Base-by-base conservation (phyloP, 2,888 invertebrate species). In the Zootermopsis nevadensis region DNA sequence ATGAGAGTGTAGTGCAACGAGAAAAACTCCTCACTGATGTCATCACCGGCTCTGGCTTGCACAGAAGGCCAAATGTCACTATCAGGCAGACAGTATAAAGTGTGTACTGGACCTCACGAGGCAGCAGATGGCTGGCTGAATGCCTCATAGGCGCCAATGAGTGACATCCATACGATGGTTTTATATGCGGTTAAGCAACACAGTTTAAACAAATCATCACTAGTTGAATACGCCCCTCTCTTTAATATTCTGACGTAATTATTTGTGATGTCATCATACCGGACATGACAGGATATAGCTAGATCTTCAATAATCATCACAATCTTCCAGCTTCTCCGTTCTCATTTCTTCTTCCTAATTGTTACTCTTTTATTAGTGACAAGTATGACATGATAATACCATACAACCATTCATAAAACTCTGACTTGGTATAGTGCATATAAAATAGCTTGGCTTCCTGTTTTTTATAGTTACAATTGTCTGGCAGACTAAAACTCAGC, bases 161-260 rank as follows among this genome's bases (percentile, higher is more conserved):
- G 38, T 79, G 79, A 35, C 79, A 66, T n/a, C 35, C 79, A 24
- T 60, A 27, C 24, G 60, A 79, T 38, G 27, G 35, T 79, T 79
- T 79, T 66, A 79, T 79, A 66, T 66, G 79, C 66, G 55, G 55
- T 53, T 48, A 79, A 66, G 79, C 66, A 60, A 15, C 60, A 79
- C 79, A 35, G 60, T 79, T 79, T 79, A 79, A 79, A 79, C 79
- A 55, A 79, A 79, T 79, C 66, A 79, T 79, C 66, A 33, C 79
- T 42, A 76, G 76, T 76, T 76, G 76, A 42, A 76, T 76, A 31
- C 79, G 31, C 38, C 66, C 35, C 79, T 79, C 79, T 76, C 77
- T 77, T 48, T 77, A 77, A 77, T 77, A 77, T 48, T 48, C 60
- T 79, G 79, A 79, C 79, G 79, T 79, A 33, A 79, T 79, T 79